Evolutionary conservation across 2,113 vertebrate species (phyloP).

Genomic region (Apus apus): DNA sequence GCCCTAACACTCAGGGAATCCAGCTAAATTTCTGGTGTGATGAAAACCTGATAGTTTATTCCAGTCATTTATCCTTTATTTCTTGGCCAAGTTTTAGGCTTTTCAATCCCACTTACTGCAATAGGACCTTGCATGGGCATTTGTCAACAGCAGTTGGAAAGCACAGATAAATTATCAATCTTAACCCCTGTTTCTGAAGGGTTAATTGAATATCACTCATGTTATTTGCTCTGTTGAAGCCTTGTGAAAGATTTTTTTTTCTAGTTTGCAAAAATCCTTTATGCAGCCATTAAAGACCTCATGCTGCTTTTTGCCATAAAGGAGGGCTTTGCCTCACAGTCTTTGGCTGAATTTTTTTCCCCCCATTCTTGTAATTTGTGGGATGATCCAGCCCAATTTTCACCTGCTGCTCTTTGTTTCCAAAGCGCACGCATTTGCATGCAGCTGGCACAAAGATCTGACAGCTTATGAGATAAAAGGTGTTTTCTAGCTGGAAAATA

Average conservation of each 20-base stretch:
- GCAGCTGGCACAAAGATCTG: not conserved
- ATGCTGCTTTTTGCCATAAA: not conserved
- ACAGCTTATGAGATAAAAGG: not conserved
- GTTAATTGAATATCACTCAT: not conserved
- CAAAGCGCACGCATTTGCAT: not conserved
- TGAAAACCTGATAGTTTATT: not conserved
- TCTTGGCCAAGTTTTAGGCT: not conserved
- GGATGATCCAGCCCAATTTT: not conserved
- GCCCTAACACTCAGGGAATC: not conserved
- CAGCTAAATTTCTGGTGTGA: not conserved
- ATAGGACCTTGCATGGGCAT: rapidly evolving
- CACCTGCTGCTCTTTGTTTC: not conserved
- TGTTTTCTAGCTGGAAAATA: conserved; percentile 24
- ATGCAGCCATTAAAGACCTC: not conserved
- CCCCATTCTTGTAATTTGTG: not conserved
- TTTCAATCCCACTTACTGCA: not conserved
- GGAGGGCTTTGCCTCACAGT: not conserved
- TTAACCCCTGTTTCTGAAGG: not conserved
- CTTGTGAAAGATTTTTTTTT: not conserved
- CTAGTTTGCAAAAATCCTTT: not conserved
- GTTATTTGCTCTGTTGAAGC: not conserved
- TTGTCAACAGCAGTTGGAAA: not conserved
- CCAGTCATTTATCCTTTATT: not conserved
- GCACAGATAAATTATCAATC: not conserved
- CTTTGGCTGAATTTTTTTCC: not conserved